Conservation (phyloP, 2,888 invertebrate genomes). For the Sesamia inferens region DNA sequence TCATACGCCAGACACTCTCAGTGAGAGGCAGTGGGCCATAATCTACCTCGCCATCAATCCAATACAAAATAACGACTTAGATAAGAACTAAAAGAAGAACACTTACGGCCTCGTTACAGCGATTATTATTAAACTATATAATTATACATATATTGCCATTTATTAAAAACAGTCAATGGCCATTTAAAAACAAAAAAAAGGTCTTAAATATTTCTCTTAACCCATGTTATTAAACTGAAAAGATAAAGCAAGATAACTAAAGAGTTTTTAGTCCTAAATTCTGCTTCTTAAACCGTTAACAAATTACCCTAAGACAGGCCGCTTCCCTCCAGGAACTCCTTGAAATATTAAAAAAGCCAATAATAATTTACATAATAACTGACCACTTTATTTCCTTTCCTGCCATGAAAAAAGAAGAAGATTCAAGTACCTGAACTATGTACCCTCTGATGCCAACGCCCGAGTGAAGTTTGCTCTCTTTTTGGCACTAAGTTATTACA, state of each 20-base stretch:
- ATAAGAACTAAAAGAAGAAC: background rate
- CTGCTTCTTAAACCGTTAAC: background rate
- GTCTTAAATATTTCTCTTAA: no score
- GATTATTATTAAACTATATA: background rate
- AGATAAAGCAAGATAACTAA: background rate
- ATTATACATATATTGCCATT: background rate
- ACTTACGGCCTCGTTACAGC: background rate
- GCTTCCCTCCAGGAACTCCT: background rate
- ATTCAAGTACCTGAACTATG: slow-evolving; percentile 3
- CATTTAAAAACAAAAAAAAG: background rate
- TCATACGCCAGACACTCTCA: no score
- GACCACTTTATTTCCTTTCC: slow-evolving; percentile 2
- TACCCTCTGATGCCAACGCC: slow-evolving; percentile 9
- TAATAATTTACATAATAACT: slow-evolving; percentile 20
- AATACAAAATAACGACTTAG: background rate
- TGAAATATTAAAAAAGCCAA: slow-evolving; percentile 12
- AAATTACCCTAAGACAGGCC: background rate
- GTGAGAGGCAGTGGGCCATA: no score
- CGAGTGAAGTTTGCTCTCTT: slow-evolving; percentile 19
- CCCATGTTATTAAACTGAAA: background rate
- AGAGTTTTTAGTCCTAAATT: background rate
- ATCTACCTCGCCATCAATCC: no score
- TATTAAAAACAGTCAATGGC: background rate
- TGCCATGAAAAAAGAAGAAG: slow-evolving; percentile 7
- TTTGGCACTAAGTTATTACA: slow-evolving; percentile 9